Percentiles rank a stretch among this genome's conserved stretches.
phyloP scores from a whole-genome alignment of 2,888 invertebrate genomes.

The Idaea straminata region DNA sequence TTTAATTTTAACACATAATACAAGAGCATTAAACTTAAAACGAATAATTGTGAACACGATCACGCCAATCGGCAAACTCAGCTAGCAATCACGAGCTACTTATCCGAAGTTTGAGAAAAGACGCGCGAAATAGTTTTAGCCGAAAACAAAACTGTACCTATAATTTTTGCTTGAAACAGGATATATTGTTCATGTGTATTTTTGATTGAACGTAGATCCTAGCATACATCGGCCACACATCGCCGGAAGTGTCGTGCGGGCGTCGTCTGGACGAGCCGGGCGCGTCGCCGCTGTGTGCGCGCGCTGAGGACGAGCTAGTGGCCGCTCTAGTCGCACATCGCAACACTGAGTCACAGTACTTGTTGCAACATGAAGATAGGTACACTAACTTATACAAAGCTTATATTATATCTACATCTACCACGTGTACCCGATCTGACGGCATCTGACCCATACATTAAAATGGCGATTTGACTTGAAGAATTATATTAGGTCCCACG shows the following conservation, averaged over 20 bases:
- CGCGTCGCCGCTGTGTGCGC: conserved; percentile 85
- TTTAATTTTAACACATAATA: background rate
- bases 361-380: conserved; percentile 65
- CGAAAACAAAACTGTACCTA: too few relatives aligned
- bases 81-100: too few relatives aligned
- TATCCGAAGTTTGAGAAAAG: too few relatives aligned
- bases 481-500: too few relatives aligned
- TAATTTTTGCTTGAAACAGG: too few relatives aligned
- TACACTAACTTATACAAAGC: conserved; percentile 16
- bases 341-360: conserved; percentile 89
- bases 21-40: too few relatives aligned
- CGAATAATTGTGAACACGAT: background rate
- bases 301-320: conserved; percentile 91
- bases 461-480: too few relatives aligned
- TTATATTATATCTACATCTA: too few relatives aligned
- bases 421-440: too few relatives aligned
- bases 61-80: background rate
- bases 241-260: conserved; percentile 90
- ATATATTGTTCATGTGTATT: too few relatives aligned
- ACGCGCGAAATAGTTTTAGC: too few relatives aligned
- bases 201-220: conserved; percentile 80
- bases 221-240: conserved; percentile 94
- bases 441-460: too few relatives aligned
- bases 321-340: conserved; percentile 91
- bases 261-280: conserved; percentile 89